phyloP scores from a whole-genome alignment of 1,140 invertebrate genomes.

The Drosophila saltans region DNA sequence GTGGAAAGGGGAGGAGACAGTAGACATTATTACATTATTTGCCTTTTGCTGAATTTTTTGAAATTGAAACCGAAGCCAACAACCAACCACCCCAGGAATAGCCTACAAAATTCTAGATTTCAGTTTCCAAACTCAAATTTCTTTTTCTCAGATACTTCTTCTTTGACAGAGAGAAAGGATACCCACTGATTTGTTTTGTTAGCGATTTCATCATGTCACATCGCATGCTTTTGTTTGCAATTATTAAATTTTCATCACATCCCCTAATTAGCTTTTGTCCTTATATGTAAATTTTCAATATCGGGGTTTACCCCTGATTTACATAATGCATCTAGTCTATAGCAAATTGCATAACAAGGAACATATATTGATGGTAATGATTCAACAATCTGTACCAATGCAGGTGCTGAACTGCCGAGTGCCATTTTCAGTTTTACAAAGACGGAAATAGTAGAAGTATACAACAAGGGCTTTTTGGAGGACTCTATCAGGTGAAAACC shows the following conservation, averaged over 20 bases:
- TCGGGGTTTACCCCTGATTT: background rate
- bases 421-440: too few species aligned
- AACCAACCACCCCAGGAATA: slow-evolving; percentile 50
- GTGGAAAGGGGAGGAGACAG: background rate
- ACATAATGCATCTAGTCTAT: slow-evolving; percentile 1
- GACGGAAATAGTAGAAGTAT: too few species aligned
- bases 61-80: slow-evolving; percentile 58
- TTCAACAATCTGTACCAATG: background rate
- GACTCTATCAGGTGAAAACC: too few species aligned
- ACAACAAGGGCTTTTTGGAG: too few species aligned
- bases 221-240: slow-evolving; percentile 66
- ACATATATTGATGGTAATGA: background rate
- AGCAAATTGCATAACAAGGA: background rate
- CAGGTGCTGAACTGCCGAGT: background rate
- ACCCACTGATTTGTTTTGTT: background rate
- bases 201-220: slow-evolving; percentile 36
- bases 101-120: background rate
- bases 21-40: slow-evolving; percentile 77
- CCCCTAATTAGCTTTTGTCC: slow-evolving; percentile 80
- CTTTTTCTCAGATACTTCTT: slow-evolving; percentile 12
- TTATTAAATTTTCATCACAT: slow-evolving; percentile 83
- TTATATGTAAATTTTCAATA: slow-evolving; percentile 29
- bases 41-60: slow-evolving; percentile 68
- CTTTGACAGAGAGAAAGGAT: slow-evolving; percentile 30
- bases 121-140: slow-evolving; percentile 28